Evolutionary conservation across 2,113 vertebrate genomes (phyloP).

Genomic region (Rhinopomastus cyanomelas): DNA sequence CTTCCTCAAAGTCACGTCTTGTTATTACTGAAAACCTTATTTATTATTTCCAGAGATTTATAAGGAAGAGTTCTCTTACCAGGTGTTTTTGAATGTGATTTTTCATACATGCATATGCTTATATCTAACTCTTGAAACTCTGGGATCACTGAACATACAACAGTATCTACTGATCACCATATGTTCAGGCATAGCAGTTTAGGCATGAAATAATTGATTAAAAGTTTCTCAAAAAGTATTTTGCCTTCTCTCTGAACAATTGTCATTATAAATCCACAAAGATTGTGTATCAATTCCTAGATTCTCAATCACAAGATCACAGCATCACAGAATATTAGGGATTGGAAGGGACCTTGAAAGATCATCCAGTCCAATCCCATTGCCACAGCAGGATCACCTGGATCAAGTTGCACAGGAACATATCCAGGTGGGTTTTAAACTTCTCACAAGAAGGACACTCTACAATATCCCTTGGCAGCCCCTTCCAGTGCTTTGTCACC

Average conservation of each 20-base stretch:
- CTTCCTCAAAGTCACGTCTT: background rate
- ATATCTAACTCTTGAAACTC: background rate
- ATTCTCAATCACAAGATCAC: no score
- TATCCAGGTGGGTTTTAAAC: no score
- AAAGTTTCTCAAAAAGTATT: background rate
- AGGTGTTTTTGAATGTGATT: background rate
- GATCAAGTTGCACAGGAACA: no score
- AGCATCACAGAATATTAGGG: no score
- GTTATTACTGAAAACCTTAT: background rate
- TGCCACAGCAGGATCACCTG: no score
- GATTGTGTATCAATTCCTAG: background rate
- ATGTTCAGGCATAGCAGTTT: background rate
- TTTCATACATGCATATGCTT: background rate
- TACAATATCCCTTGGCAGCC: no score
- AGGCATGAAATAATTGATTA: rapidly evolving
- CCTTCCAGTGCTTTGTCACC: no score
- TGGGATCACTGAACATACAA: background rate
- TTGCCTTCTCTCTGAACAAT: background rate
- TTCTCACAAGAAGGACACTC: no score
- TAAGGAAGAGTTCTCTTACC: background rate
- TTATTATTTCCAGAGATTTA: background rate
- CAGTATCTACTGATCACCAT: background rate
- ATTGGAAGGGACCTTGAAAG: no score
- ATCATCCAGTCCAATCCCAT: no score
- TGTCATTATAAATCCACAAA: background rate